These are phyloP conservation scores for Orchesella flavescens DNA, from an alignment of 2,888 invertebrate genomes.

Conservation along the genomic window DNA sequence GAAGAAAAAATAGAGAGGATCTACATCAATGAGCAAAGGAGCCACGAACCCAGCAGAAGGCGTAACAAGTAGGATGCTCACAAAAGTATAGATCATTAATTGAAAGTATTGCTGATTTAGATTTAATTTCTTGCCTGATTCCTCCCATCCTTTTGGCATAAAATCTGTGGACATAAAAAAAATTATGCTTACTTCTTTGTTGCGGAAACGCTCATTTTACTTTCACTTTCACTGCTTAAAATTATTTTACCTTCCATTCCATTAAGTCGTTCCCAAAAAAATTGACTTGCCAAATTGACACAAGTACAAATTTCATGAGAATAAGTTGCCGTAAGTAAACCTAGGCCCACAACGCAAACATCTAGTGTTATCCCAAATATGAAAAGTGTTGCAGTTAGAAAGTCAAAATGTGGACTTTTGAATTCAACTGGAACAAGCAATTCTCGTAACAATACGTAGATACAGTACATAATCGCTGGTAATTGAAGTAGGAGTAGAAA, in stretches of 20 bases:
- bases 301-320: background rate
- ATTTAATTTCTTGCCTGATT: background rate
- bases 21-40: background rate
- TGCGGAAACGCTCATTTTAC: too few species aligned
- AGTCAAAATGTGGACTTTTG: background rate
- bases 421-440: background rate
- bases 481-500: background rate
- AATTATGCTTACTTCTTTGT: background rate
- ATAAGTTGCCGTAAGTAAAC: background rate
- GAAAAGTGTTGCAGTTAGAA: background rate
- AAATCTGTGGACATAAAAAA: background rate
- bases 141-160: background rate
- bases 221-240: too few species aligned
- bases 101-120: background rate
- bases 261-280: background rate
- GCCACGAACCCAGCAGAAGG: slow-evolving; percentile 8
- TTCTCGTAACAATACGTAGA: slow-evolving; percentile 3
- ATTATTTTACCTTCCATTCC: slow-evolving; percentile 11
- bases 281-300: background rate
- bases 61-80: background rate
- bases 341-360: background rate
- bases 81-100: background rate
- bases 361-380: slow-evolving; percentile 2
- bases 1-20: slow-evolving; percentile 13
- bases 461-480: background rate